A percentile compares a stretch with the other conserved stretches of the same genome.
phyloP scores from a whole-genome alignment of 2,888 invertebrate genomes.

The Dasysyrphus albostriatus region DNA sequence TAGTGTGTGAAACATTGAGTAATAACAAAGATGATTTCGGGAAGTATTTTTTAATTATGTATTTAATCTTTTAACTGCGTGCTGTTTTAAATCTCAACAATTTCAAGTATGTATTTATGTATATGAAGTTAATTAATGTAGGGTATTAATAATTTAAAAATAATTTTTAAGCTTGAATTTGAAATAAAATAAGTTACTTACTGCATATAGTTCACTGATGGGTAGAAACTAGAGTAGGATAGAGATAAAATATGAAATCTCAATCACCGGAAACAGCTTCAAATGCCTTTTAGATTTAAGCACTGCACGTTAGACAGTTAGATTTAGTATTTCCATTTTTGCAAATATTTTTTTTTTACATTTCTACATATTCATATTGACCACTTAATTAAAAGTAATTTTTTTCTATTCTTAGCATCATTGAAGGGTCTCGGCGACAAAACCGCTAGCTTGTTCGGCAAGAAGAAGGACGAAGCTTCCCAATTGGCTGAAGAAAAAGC shows the following conservation, averaged over 20 bases:
- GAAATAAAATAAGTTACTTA: too few species aligned
- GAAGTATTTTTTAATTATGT: too few species aligned
- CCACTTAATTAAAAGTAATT: not conserved
- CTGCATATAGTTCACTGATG: too few species aligned
- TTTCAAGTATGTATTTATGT: too few species aligned
- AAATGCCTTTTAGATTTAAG: not conserved
- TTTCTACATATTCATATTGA: not conserved
- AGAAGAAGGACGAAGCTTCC: slow-evolving; percentile 89
- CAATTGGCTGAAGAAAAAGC: slow-evolving; percentile 87
- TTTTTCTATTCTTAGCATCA: slow-evolving; percentile 85
- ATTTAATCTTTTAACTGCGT: too few species aligned
- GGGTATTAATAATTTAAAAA: too few species aligned
- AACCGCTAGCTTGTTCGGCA: slow-evolving; percentile 88
- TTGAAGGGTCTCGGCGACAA: slow-evolving; percentile 89
- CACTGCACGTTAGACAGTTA: not conserved
- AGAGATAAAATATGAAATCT: not conserved
- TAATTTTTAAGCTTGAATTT: too few species aligned
- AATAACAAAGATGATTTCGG: too few species aligned
- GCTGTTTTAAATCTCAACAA: too few species aligned
- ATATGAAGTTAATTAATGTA: too few species aligned
- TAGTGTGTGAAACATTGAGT: too few species aligned
- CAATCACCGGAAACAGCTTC: not conserved
- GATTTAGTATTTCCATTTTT: not conserved
- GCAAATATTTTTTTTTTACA: not conserved
- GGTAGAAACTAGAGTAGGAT: not conserved